A percentile compares a stretch with the other conserved stretches of the same genome.
phyloP scores from a whole-genome alignment of 2,113 vertebrate genomes.

The Oriolus oriolus region DNA sequence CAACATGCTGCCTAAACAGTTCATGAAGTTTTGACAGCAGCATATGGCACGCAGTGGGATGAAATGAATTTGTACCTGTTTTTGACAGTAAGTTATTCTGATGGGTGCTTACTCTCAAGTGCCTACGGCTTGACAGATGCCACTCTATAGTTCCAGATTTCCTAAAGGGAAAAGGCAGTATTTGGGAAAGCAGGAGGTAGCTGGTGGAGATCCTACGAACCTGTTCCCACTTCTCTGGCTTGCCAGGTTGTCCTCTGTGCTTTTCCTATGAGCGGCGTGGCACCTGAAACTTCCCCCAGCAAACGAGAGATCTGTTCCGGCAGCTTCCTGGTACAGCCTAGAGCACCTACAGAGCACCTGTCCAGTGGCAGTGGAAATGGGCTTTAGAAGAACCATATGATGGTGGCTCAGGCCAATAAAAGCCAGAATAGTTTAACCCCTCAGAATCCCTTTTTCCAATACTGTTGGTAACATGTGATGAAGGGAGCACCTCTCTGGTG shows the following conservation, averaged over 20 bases:
- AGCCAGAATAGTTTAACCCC: neutral
- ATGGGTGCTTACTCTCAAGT: slow-evolving; percentile 51
- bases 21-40: slow-evolving; percentile 66
- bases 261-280: neutral
- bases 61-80: slow-evolving; percentile 56
- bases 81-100: slow-evolving; percentile 64
- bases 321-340: neutral
- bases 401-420: neutral
- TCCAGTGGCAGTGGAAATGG: neutral
- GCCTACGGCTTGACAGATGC: slow-evolving; percentile 58
- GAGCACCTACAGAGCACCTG: neutral
- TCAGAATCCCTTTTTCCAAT: neutral
- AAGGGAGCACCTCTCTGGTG: neutral
- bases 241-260: neutral
- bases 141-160: slow-evolving; percentile 48
- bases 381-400: accelerated
- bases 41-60: slow-evolving; percentile 57
- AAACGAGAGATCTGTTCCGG: neutral
- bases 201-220: neutral
- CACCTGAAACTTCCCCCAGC: neutral
- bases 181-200: slow-evolving; percentile 27
- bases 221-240: neutral
- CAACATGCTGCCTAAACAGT: slow-evolving; percentile 62
- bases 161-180: slow-evolving; percentile 27
- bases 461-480: accelerated